Evolutionary conservation across 2,797 vertebrate genomes (phyloP).

Genomic region (Gastrophryne carolinensis): DNA sequence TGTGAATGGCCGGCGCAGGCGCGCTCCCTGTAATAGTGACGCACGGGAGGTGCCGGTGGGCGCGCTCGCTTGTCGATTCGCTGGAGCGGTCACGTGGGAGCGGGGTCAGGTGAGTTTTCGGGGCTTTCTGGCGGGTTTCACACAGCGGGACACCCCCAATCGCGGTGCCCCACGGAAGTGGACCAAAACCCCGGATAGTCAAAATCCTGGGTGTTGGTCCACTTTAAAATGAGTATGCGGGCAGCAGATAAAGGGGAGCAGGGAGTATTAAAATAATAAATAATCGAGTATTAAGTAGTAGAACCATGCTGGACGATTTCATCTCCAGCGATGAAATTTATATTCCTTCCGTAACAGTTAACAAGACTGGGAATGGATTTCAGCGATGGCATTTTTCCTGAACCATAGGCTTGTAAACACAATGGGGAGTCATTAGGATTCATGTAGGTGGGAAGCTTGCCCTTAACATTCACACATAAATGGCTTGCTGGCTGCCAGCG

Average conservation of each 20-base stretch:
- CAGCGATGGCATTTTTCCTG: slow-evolving; percentile 53
- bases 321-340: slow-evolving; percentile 41
- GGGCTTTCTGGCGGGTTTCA: too few relatives aligned
- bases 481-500: slow-evolving; percentile 43
- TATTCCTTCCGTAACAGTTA: slow-evolving; percentile 47
- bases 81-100: too few relatives aligned
- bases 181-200: too few relatives aligned
- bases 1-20: too few relatives aligned
- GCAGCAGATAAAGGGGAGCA: not conserved
- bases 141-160: too few relatives aligned
- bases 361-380: slow-evolving; percentile 50
- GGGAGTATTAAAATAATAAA: not conserved
- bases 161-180: too few relatives aligned
- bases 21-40: too few relatives aligned
- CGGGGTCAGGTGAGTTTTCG: too few relatives aligned
- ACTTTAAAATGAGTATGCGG: not conserved
- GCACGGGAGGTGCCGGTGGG: too few relatives aligned
- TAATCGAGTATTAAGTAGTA: not conserved
- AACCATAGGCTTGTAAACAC: slow-evolving; percentile 53
- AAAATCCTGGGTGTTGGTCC: too few relatives aligned
- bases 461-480: slow-evolving; percentile 52
- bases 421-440: slow-evolving; percentile 51
- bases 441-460: slow-evolving; percentile 52
- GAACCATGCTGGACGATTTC: not conserved
- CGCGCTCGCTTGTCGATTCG: too few relatives aligned